A percentile compares a stretch with the other conserved stretches of the same genome.
phyloP scores from a whole-genome alignment of 2,113 vertebrate species.

The Arothron firmamentum region DNA sequence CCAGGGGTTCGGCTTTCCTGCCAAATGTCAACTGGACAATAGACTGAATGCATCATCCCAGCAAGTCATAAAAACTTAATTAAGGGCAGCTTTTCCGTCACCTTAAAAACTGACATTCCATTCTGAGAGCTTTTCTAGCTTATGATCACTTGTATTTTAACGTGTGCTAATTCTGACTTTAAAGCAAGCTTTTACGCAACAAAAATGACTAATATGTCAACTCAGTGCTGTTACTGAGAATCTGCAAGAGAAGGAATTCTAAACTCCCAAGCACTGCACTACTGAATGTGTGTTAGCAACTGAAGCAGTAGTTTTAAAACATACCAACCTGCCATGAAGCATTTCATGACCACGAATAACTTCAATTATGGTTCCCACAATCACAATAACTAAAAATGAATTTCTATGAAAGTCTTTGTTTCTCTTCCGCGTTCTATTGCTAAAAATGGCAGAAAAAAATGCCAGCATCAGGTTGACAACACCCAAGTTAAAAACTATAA shows the following conservation, averaged over 20 bases:
- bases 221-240: background rate
- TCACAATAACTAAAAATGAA: no score
- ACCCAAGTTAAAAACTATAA: conserved; percentile 11
- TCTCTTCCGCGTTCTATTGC: no score
- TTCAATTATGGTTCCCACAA: no score
- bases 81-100: conserved; percentile 13
- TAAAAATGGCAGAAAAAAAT: background rate
- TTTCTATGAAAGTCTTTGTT: no score
- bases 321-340: no score
- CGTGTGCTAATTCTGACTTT: background rate
- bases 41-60: conserved; percentile 30
- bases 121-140: no score
- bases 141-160: no score
- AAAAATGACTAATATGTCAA: conserved; percentile 35
- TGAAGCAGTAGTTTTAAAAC: no score
- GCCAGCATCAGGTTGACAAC: background rate
- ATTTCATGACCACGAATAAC: no score
- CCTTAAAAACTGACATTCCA: background rate
- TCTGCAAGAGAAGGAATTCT: no score
- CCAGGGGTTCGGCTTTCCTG: conserved; percentile 38
- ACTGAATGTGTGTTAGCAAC: no score
- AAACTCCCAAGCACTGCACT: no score
- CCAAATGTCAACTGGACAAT: conserved; percentile 49
- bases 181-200: conserved; percentile 19
- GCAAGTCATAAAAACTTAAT: conserved; percentile 26